Evolutionary conservation across 2,888 invertebrate genomes (phyloP), one percentile per base, ranked within the genome.

Genomic region (Spialia ferax): DNA sequence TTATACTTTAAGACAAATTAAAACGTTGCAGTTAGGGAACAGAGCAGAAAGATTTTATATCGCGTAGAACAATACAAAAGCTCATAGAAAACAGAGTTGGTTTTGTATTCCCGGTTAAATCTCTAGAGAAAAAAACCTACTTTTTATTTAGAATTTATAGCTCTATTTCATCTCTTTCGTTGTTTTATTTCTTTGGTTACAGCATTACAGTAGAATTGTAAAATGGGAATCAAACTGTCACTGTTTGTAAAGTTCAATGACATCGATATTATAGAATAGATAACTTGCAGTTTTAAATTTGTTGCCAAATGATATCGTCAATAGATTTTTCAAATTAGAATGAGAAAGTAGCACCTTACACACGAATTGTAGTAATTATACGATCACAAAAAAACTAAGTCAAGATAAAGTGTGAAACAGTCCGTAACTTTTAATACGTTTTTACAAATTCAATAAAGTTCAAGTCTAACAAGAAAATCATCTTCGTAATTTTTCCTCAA

Each of bases 1-100:
- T 38, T 35, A 22, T 38, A 35, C 20, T 26, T 29, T n/a, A 57
- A 57, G 57, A 57, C 57, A 57, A 38, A 57, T 57, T 57, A 57
- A 57, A 57, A 38, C 22, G 38, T 57, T 57, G 57, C 57, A 57
- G 57, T 35, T 35, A 18, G 56, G 7, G 32, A 57, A 7, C 7
- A 10, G n/a, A 20, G 35, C 52, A 23, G 52, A 57, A 38, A 55
- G 57, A 18, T 22, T 35, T 35, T 57, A 23, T 52, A 23, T 52
- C 57, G 32, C 13, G 35, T 7, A 38, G n/a, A 57, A 57, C 22
- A 56, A 56, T 15, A 42, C 15, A 45, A 45, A 45, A 45, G 45
- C 45, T 6, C 2, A 20, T 20, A 45, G 18, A 45, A 45, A 18
- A 45, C 42, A 15, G 45, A 45, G 45, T 45, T 45, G 18, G 45